These are phyloP conservation scores for Operophtera brumata DNA, from an alignment of 2,888 invertebrate species.

Conservation along the genomic window DNA sequence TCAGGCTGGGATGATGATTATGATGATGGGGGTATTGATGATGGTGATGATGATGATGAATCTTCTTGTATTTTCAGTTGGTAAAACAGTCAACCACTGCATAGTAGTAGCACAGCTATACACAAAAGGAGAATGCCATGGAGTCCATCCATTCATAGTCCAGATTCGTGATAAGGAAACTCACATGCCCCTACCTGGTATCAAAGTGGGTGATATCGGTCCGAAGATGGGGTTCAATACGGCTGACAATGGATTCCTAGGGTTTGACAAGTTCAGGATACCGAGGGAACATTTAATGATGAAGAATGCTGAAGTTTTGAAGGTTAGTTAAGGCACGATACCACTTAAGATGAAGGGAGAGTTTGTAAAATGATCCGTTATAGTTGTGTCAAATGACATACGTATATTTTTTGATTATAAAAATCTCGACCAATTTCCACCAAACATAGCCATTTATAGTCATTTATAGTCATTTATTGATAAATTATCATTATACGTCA, in stretches of 20 bases:
- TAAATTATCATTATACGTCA: too few species aligned
- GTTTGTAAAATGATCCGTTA: too few species aligned
- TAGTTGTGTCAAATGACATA: too few species aligned
- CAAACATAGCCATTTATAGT: too few species aligned
- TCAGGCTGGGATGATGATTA: too few species aligned
- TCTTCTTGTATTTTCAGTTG: constrained; percentile 82
- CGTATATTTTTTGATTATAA: too few species aligned
- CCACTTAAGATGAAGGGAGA: too few species aligned
- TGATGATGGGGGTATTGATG: too few species aligned
- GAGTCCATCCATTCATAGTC: constrained; percentile 94
- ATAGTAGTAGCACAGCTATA: constrained; percentile 93
- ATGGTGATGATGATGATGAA: not conserved
- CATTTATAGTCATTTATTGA: too few species aligned
- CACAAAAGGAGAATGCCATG: constrained; percentile 88
- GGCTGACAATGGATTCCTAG: constrained; percentile 94
- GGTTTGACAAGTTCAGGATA: constrained; percentile 90
- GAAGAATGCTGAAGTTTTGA: constrained; percentile 91
- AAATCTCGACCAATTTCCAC: too few species aligned
- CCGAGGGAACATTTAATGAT: constrained; percentile 93
- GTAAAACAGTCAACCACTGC: constrained; percentile 93
- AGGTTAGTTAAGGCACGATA: constrained; percentile 38
- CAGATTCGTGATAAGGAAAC: constrained; percentile 92
- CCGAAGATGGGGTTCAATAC: constrained; percentile 93
- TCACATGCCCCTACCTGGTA: constrained; percentile 90
- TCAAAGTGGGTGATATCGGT: constrained; percentile 95